Conservation (phyloP, 2,113 vertebrate genomes). For the Chaenocephalus aceratus region DNA sequence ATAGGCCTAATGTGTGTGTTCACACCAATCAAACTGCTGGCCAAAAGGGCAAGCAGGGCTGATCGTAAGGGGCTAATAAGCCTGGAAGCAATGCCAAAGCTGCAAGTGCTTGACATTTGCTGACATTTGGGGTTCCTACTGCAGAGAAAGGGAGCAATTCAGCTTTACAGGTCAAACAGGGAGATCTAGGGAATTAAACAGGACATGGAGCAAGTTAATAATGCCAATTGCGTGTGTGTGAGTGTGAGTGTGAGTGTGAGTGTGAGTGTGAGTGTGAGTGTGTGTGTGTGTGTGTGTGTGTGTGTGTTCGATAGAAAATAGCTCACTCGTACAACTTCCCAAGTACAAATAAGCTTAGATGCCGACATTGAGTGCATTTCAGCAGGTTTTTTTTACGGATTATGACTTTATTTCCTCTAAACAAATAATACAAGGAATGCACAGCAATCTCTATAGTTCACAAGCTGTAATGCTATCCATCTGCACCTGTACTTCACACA, state of each 20-base stretch:
- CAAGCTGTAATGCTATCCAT: background rate
- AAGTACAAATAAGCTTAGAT: conserved; percentile 10
- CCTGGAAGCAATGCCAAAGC: conserved; percentile 69
- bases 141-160: conserved; percentile 69
- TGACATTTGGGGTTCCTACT: conserved; percentile 77
- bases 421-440: background rate
- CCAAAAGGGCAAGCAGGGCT: conserved; percentile 64
- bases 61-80: conserved; percentile 61
- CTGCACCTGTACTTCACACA: conserved; percentile 14
- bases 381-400: background rate
- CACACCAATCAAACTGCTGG: conserved; percentile 48
- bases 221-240: conserved; percentile 58
- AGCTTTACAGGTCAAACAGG: conserved; percentile 64
- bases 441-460: background rate
- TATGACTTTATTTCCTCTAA: background rate
- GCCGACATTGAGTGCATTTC: background rate
- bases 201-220: conserved; percentile 67
- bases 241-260: background rate
- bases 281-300: background rate
- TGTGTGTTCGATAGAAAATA: background rate
- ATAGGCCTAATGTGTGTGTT: conserved; percentile 26
- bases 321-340: conserved; percentile 10
- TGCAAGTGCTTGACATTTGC: conserved; percentile 77
- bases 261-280: conserved; percentile 25
- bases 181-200: conserved; percentile 60